Percentiles rank a stretch among this genome's conserved stretches.
phyloP scores from a whole-genome alignment of 2,113 vertebrate species.

The Cololabis saira region DNA sequence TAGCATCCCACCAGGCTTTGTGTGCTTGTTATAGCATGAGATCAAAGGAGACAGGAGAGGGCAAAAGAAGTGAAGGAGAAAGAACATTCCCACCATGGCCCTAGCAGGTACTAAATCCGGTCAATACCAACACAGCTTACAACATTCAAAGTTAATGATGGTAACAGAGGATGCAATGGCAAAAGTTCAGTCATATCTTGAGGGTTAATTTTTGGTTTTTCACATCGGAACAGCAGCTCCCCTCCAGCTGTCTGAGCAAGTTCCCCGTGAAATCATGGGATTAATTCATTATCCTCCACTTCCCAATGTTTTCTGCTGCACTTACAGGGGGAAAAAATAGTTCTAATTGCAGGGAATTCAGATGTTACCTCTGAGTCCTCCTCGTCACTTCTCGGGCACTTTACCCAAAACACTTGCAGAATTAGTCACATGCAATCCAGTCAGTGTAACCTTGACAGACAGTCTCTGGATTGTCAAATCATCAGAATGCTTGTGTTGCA shows the following conservation, averaged over 20 bases:
- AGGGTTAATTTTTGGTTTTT: conserved; percentile 68
- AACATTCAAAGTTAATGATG: conserved; percentile 56
- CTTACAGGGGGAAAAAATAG: conserved; percentile 43
- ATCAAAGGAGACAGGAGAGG: conserved; percentile 70
- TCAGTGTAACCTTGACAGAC: conserved; percentile 39
- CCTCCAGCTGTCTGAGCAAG: conserved; percentile 71
- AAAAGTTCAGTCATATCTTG: conserved; percentile 70
- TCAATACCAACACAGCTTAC: conserved; percentile 48
- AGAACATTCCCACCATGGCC: conserved; percentile 27
- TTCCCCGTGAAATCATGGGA: conserved; percentile 77
- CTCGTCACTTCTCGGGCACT: conserved; percentile 39
- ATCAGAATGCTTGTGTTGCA: conserved; percentile 48
- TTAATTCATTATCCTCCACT: conserved; percentile 79
- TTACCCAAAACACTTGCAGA: conserved; percentile 40
- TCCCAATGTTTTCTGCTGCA: conserved; percentile 69
- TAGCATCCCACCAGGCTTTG: conserved; percentile 69
- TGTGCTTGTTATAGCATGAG: conserved; percentile 79
- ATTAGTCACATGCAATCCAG: conserved; percentile 36
- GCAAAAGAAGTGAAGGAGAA: conserved; percentile 52
- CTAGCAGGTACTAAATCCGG: conserved; percentile 32
- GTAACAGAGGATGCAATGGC: conserved; percentile 53
- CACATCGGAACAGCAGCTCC: conserved; percentile 72
- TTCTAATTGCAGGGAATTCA: conserved; percentile 72
- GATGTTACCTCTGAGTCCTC: conserved; percentile 51
- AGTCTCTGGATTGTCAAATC: conserved; percentile 28